Base-by-base conservation (phyloP, 2,797 vertebrate genomes). In the Masticophis lateralis region DNA sequence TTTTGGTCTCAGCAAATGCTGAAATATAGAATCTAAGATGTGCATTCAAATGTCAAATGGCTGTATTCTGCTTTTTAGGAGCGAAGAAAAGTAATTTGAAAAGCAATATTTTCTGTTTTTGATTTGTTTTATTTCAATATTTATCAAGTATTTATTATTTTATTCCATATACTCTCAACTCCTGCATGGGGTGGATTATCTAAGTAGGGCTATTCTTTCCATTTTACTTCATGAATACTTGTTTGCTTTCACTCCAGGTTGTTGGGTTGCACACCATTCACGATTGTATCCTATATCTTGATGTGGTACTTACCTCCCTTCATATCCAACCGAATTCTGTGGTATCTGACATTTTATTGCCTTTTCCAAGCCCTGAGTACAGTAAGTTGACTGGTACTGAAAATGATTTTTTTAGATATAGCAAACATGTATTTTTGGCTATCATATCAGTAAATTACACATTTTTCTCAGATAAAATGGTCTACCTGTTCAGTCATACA, bases 221-320 rank as follows among this genome's bases (percentile, higher is more conserved):
- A 83, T 83, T 83, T 83, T 88, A 3, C 43, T 93, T 96, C 92
- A 63, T 2, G 0, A 13, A 4, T 6, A 51, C 20, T 59, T 11
- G 43, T 69, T 87, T 1, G 90, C 53, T 92, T 60, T 93, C 89
- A 92, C 97, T 94, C 3, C 93, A 99, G 99, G 99, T 98, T 99
- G 97, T 96, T 99, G 96, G 98, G 99, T 56, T 99, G 98, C 96
- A 98, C 98, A 14, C 99, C 99, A 0, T 99, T 99, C 96, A 97
- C 98, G 2, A 96, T 98, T 89, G 94, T 98, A 83, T 98, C 99
- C 93, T 99, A 99, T 97, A 98, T 99, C 98, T 98, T 98, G 96
- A 98, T 99, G 96, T 99, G 99, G 99, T 99, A 98, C 90, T 98
- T 99, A 92, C 99, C 99, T 69, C 98, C 98, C 0, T 98, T 99